These are phyloP conservation scores for Lepilemur ruficaudatus DNA, from an alignment of 2,797 vertebrate genomes.

Conservation along the genomic window DNA sequence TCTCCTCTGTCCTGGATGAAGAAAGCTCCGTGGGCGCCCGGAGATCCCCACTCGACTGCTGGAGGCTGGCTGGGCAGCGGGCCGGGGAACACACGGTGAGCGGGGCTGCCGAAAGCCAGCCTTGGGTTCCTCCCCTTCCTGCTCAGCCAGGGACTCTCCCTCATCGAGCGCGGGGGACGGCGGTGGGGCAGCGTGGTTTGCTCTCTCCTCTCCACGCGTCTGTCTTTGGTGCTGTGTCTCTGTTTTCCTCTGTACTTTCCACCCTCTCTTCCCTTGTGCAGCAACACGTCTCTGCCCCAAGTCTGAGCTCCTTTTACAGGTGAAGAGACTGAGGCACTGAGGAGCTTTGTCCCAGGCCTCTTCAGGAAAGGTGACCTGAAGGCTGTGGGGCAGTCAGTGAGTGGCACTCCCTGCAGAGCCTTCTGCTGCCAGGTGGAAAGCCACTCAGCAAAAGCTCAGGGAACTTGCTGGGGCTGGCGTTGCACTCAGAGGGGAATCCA, in stretches of 20 bases:
- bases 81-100: not conserved
- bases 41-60: no score
- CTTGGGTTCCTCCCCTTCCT: not conserved
- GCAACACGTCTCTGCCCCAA: not conserved
- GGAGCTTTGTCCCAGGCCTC: not conserved
- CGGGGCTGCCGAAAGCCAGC: not conserved
- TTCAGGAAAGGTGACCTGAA: not conserved
- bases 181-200: rapidly evolving
- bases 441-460: not conserved
- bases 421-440: not conserved
- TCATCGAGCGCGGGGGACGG: no score
- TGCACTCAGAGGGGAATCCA: not conserved
- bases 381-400: not conserved
- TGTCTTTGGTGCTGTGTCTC: not conserved
- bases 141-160: rapidly evolving
- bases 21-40: not conserved
- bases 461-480: not conserved
- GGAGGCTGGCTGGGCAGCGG: not conserved
- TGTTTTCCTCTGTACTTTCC: not conserved
- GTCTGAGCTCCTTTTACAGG: not conserved
- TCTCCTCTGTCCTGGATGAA: not conserved
- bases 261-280: rapidly evolving
- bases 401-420: no score
- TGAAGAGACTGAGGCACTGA: constrained; percentile 45
- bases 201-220: not conserved